Base-by-base conservation (phyloP, 2,113 vertebrate species). In the Toxostoma redivivum region DNA sequence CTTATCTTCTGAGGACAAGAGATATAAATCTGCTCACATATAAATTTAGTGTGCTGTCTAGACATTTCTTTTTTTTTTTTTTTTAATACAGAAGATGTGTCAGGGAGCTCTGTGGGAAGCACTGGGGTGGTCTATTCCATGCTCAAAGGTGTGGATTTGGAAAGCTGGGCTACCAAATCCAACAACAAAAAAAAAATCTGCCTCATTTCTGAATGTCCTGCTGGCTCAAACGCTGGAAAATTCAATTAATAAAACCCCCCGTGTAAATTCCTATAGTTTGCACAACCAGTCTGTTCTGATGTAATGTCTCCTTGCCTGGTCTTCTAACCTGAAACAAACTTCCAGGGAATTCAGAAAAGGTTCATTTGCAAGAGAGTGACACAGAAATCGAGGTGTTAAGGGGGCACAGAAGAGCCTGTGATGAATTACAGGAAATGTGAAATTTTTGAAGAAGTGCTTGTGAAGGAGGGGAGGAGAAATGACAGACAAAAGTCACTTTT, bases 1-100 rank as follows among this genome's bases (percentile, higher is more conserved):
- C 89, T 88, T 89, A 94, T 92, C 96, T 92, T 60, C 90, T 51
- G 85, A 91, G 94, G 96, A 53, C 53, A 71, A 66, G 78, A 71
- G 81, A 97, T 88, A 97, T 82, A 89, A 82, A 96, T 91, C 83
- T 78, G 58, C 64, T 86, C 90, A 45, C 56, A 18, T 30, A 91
- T 8, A 70, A 84, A 61, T 92, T 44, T 56, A 88, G 56, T 76
- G 86, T 4, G 7, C 42, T 58, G 94, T 81, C 87, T 81, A 74
- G 61, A 86, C n/a, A 3, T 62, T 42, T 47, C 2, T 54, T 69
- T 10, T 30, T 18, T 40, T 24, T 50, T 21, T 50, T 61, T 62
- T 86, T 73, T 48, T 0, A 81, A 86, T 45, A 73, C 73, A 93
- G 86, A 91, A 92, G 88, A 95, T 20, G 50, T 62, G 69, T 65